Conservation (phyloP, 2,888 invertebrate species). For the Podotricha telesiphe region DNA sequence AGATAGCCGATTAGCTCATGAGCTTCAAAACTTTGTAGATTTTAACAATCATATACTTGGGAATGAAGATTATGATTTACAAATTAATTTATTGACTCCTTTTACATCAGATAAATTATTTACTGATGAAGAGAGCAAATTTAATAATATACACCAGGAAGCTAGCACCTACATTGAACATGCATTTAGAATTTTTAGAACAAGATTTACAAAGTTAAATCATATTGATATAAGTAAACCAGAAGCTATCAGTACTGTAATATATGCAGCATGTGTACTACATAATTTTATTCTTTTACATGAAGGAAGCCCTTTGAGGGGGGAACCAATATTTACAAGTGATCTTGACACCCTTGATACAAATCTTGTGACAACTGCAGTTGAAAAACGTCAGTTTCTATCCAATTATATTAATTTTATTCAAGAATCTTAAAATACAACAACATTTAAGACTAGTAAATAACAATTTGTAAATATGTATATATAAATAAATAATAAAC, state of each 20-base stretch:
- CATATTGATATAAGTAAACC: slow-evolving; percentile 64
- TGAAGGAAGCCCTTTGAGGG: slow-evolving; percentile 70
- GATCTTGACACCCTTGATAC: slow-evolving; percentile 69
- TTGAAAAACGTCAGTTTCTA: slow-evolving; percentile 74
- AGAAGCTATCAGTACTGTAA: slow-evolving; percentile 61
- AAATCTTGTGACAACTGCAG: slow-evolving; percentile 65
- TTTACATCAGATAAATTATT: slow-evolving; percentile 70
- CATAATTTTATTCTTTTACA: slow-evolving; percentile 75
- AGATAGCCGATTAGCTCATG: slow-evolving; percentile 63
- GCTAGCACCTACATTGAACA: slow-evolving; percentile 67
- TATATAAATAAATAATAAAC: background rate
- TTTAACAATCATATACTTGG: slow-evolving; percentile 77
- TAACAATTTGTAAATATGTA: background rate
- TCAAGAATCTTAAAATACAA: slow-evolving; percentile 48
- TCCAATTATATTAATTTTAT: slow-evolving; percentile 77
- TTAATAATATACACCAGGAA: slow-evolving; percentile 74
- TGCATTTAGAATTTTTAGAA: slow-evolving; percentile 71
- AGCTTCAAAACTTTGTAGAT: slow-evolving; percentile 67
- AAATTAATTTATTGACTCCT: slow-evolving; percentile 71
- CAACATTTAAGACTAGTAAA: background rate
- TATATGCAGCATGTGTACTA: slow-evolving; percentile 70
- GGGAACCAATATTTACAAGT: slow-evolving; percentile 66
- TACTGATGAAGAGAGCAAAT: slow-evolving; percentile 76
- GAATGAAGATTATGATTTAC: slow-evolving; percentile 68
- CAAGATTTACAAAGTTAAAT: slow-evolving; percentile 69